Evolutionary conservation across 1,140 invertebrate genomes (phyloP).

Genomic region (Linepithema humile): DNA sequence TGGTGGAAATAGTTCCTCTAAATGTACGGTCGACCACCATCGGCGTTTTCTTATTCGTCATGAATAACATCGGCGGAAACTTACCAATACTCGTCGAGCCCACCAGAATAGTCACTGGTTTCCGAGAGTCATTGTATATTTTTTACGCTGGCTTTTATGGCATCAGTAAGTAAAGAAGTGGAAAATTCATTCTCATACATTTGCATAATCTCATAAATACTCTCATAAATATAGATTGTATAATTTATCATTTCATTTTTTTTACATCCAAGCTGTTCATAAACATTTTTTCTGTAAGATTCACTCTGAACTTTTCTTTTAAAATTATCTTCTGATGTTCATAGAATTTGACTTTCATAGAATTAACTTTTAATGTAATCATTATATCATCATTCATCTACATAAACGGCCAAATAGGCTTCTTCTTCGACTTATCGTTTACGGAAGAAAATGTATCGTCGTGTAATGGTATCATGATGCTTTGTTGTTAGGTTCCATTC

Average conservation of each 20-base stretch:
- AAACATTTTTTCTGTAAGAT: too few species aligned
- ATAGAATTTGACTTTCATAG: neutral
- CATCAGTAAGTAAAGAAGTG: slow-evolving; percentile 88
- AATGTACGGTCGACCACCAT: slow-evolving; percentile 92
- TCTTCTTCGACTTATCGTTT: neutral
- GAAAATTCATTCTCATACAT: neutral
- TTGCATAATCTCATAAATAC: too few species aligned
- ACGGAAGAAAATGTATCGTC: neutral
- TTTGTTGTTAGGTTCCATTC: slow-evolving; percentile 86
- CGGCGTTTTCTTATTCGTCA: slow-evolving; percentile 94
- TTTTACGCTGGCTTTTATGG: slow-evolving; percentile 94
- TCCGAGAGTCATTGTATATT: slow-evolving; percentile 92
- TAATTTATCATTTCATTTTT: too few species aligned
- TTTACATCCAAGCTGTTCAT: too few species aligned
- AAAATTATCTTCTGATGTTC: too few species aligned
- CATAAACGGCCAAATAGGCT: neutral
- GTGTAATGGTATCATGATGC: neutral
- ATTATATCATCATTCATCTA: neutral
- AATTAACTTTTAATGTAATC: neutral
- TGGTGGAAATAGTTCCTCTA: slow-evolving; percentile 94
- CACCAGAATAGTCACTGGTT: slow-evolving; percentile 91
- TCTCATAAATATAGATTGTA: too few species aligned
- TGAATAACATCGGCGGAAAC: slow-evolving; percentile 97
- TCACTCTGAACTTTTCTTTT: too few species aligned
- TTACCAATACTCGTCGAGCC: slow-evolving; percentile 94